Percentiles rank a stretch among this genome's conserved stretches.
Evolutionary conservation across 1,140 invertebrate species (phyloP).

Genomic region (Anastrepha obliqua): DNA sequence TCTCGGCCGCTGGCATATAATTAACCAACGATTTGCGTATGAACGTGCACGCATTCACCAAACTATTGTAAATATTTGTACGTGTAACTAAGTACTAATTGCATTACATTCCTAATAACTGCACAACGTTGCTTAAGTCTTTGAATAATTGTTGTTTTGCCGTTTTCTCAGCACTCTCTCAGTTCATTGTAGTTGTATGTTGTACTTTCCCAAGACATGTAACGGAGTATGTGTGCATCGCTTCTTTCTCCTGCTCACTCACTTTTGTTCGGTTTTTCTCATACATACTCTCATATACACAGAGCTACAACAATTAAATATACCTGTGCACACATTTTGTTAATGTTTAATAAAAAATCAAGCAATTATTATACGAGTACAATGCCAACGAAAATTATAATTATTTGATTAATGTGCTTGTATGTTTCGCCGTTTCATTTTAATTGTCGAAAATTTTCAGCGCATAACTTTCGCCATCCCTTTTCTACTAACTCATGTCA

Average conservation of each 20-base stretch:
- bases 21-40: background rate
- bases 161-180: no score
- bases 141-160: background rate
- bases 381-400: slow-evolving; percentile 21
- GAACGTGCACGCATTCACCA: background rate
- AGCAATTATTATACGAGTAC: background rate
- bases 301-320: background rate
- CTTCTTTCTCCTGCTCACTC: no score
- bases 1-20: background rate
- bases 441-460: slow-evolving; percentile 48
- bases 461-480: slow-evolving; percentile 25
- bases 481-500: background rate
- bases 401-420: slow-evolving; percentile 48
- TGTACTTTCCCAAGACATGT: background rate
- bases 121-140: background rate
- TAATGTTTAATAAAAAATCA: slow-evolving; percentile 23
- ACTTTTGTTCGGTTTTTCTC: background rate
- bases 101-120: background rate
- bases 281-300: background rate
- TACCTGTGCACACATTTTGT: background rate
- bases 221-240: no score
- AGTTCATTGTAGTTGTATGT: no score
- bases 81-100: background rate
- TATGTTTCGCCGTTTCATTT: slow-evolving; percentile 46
- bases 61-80: background rate